phyloP scores from a whole-genome alignment of 2,113 vertebrate genomes.

The Phoenicopterus ruber region DNA sequence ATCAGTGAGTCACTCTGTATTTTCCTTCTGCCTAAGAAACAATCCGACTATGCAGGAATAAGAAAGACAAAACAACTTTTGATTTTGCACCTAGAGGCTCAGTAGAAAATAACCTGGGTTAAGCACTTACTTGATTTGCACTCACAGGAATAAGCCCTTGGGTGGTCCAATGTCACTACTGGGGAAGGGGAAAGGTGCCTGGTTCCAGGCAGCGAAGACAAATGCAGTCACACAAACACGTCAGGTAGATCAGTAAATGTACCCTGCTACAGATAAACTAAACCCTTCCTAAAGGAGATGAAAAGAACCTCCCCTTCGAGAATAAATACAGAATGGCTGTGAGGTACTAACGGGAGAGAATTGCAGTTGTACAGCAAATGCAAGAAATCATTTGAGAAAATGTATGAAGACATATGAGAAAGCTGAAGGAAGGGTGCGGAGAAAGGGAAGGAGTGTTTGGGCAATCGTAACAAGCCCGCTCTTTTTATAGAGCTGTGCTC shows the following conservation, averaged over 20 bases:
- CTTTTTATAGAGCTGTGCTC: not conserved
- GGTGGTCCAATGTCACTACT: not conserved
- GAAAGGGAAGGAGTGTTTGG: not conserved
- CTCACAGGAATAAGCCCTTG: not conserved
- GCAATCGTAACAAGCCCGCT: accelerated
- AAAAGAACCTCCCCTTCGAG: not conserved
- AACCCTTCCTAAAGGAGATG: not conserved
- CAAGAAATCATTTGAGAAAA: not conserved
- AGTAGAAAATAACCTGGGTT: not conserved
- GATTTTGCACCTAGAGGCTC: not conserved
- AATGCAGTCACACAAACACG: not conserved
- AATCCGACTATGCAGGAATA: not conserved
- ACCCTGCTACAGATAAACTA: not conserved
- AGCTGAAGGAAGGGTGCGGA: not conserved
- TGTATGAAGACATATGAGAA: not conserved
- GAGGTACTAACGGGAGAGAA: not conserved
- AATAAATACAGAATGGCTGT: not conserved
- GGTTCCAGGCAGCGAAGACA: not conserved
- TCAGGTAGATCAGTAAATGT: not conserved
- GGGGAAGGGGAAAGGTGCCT: not conserved
- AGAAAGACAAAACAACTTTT: not conserved
- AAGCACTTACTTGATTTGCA: not conserved
- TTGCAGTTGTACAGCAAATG: not conserved
- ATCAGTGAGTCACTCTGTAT: not conserved
- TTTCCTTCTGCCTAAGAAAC: not conserved